These are phyloP conservation scores for Labeo calbasu DNA, from an alignment of 2,797 vertebrate genomes.

Conservation along the genomic window DNA sequence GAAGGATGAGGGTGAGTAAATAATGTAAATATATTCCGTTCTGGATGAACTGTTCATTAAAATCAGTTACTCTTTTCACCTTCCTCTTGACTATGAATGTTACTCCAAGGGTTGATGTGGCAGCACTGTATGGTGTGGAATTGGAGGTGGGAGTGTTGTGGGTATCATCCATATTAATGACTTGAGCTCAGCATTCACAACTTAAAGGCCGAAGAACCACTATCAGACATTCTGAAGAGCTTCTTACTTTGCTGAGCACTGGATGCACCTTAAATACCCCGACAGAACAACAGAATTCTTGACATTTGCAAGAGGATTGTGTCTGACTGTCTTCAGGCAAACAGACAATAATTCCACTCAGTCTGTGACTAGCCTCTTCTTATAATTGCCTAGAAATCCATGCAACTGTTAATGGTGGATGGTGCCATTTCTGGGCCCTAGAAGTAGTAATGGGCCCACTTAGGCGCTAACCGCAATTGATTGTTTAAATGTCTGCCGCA, in stretches of 20 bases:
- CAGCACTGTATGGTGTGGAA: background rate
- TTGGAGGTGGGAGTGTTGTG: constrained; percentile 4
- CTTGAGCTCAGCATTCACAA: constrained; percentile 47
- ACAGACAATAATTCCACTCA: constrained; percentile 40
- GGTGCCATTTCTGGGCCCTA: constrained; percentile 38
- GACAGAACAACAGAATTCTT: constrained; percentile 9
- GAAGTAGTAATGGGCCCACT: constrained; percentile 50
- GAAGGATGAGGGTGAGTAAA: background rate
- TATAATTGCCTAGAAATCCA: constrained; percentile 37
- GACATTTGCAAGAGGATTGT: constrained; percentile 18
- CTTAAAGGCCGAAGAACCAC: constrained; percentile 3
- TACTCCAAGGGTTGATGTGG: constrained; percentile 14
- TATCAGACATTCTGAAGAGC: constrained; percentile 18
- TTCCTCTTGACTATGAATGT: background rate
- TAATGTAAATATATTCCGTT: background rate
- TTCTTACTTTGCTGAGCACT: background rate
- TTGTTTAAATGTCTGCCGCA: constrained; percentile 53
- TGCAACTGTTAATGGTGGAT: constrained; percentile 43
- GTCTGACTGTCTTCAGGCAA: constrained; percentile 29
- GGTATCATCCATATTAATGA: constrained; percentile 58
- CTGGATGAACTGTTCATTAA: constrained; percentile 5
- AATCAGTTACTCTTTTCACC: background rate
- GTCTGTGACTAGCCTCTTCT: constrained; percentile 34
- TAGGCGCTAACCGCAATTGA: constrained; percentile 55
- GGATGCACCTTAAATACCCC: background rate